phyloP scores from a whole-genome alignment of 2,888 invertebrate genomes.

The Ommatoiulus sabulosus region DNA sequence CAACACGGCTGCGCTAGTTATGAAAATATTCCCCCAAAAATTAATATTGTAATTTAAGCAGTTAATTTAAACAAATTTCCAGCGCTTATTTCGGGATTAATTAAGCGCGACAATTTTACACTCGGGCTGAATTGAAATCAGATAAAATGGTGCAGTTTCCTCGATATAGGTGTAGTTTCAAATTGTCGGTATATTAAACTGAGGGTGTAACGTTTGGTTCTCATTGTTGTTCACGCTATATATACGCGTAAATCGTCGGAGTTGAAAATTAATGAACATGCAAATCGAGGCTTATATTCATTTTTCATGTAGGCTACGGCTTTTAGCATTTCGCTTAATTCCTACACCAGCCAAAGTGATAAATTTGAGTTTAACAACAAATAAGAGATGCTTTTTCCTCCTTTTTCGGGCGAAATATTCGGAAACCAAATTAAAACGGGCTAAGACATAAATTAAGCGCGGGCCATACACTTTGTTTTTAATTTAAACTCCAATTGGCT shows the following conservation, averaged over 20 bases:
- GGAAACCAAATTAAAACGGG: not conserved
- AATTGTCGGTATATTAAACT: not conserved
- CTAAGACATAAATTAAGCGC: not conserved
- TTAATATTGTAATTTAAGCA: not conserved
- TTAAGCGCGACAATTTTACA: not conserved
- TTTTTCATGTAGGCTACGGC: constrained; percentile 18
- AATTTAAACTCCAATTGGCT: not conserved
- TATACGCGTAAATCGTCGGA: constrained; percentile 6
- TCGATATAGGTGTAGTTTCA: not conserved
- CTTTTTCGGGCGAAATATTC: not conserved
- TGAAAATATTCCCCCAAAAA: too few relatives aligned
- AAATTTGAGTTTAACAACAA: not conserved
- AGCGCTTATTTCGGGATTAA: not conserved
- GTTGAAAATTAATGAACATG: constrained; percentile 35
- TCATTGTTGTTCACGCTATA: constrained; percentile 22
- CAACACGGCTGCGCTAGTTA: too few relatives aligned
- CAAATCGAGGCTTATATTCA: constrained; percentile 23
- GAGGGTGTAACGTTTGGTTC: not conserved
- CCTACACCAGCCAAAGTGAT: not conserved
- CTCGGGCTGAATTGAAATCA: not conserved
- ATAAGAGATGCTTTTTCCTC: not conserved
- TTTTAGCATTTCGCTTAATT: constrained; percentile 15
- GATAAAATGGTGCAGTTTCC: not conserved
- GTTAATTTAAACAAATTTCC: constrained; percentile 3
- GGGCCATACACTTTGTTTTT: not conserved